Percentiles rank a stretch among this genome's conserved stretches.
phyloP scores from a whole-genome alignment of 2,113 vertebrate species.

The Caretta caretta region DNA sequence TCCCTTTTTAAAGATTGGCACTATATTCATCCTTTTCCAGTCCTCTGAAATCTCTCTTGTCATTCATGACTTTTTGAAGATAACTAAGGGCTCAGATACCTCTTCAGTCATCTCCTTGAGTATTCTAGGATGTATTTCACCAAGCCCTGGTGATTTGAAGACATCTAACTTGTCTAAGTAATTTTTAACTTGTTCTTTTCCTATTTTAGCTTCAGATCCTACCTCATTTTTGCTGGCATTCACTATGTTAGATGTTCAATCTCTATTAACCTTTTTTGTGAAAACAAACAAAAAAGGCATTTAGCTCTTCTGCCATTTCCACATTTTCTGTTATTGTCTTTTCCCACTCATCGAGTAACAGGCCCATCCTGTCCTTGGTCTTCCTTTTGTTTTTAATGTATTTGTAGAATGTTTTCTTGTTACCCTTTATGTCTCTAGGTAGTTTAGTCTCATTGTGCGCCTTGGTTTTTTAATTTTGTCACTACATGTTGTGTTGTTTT shows the following conservation, averaged over 20 bases:
- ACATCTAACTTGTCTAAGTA: not conserved
- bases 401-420: not conserved
- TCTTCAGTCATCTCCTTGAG: not conserved
- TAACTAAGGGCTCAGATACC: not conserved
- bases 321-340: not conserved
- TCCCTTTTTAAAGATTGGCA: too few relatives aligned
- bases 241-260: not conserved
- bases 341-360: not conserved
- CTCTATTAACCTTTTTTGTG: not conserved
- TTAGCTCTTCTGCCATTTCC: not conserved
- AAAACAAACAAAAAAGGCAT: not conserved
- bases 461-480: not conserved
- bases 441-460: not conserved
- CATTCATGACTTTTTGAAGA: not conserved
- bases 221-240: not conserved
- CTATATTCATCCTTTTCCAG: too few relatives aligned
- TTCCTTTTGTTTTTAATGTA: not conserved
- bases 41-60: too few relatives aligned
- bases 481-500: not conserved
- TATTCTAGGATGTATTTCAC: not conserved
- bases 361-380: not conserved
- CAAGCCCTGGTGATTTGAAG: not conserved
- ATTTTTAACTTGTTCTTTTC: not conserved
- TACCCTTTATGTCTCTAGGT: not conserved
- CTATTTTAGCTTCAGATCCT: not conserved